Evolutionary conservation across 2,797 vertebrate genomes (phyloP), one percentile per base, ranked within the genome.

Genomic region (Meda fulgida): DNA sequence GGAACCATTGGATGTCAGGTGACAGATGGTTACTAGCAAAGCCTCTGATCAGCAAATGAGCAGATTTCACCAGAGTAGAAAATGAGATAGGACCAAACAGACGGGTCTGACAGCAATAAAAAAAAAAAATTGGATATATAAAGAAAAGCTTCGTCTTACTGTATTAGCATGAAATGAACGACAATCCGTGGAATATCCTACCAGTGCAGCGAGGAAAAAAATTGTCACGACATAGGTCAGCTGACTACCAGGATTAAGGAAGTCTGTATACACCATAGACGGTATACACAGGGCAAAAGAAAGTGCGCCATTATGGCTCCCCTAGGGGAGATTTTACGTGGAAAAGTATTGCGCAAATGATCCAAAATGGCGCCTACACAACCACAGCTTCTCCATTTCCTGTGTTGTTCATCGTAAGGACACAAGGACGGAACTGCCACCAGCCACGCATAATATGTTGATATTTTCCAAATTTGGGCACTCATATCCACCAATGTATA

Each of bases 211-310:
- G 29, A 71, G 26, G 31, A 36, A 70, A 43, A 83, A 70, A 80
- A 73, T 31, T 36, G 71, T 81, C 86, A 87, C 86, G 86, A 87
- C 82, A 63, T 48, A 31, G 31, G 48, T 87, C 86, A 87, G 86
- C 86, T 87, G 86, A 87, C 63, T 58, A 14, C 5, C 60, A 38
- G 69, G 69, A 83, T 79, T 66, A 77, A 63, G 85, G 84, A 85
- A 85, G 77, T 84, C 26, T 9, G 23, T 43, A 19, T 40, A 58
- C 63, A 77, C 31, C n/a, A n/a, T n/a, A n/a, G n/a, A n/a, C n/a
- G n/a, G n/a, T n/a, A n/a, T n/a, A 58, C 63, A 77, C 31, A 23
- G 43, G 8, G 21, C 53, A 36, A 40, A 46, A 31, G 51, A 36
- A 29, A 72, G 5, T 38, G 7, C 77, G 31, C 77, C 84, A 85